These are phyloP conservation scores for Cryptoprocta ferox DNA, from an alignment of 2,797 vertebrate species.

Conservation along the genomic window DNA sequence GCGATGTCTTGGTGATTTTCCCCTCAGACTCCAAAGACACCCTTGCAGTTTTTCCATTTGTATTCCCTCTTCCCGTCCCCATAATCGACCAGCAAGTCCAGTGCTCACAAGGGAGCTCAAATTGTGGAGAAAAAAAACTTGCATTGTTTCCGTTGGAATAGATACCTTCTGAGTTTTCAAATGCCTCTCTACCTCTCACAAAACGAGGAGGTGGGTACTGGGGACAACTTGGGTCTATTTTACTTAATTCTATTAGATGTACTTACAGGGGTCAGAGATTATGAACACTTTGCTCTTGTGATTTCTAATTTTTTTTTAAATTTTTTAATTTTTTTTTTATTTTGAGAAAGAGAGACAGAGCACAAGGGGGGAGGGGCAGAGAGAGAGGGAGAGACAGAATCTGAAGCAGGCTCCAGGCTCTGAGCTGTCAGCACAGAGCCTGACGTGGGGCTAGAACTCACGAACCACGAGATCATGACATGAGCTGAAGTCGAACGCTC, in stretches of 20 bases:
- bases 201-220: neutral
- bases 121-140: neutral
- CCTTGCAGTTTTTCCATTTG: neutral
- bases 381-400: no score
- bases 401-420: no score
- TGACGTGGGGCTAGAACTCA: no score
- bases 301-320: neutral
- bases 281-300: conserved; percentile 6
- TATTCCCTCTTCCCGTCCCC: neutral
- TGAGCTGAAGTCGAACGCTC: no score
- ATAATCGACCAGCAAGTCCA: neutral
- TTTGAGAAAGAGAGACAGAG: no score
- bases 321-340: no score
- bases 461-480: no score
- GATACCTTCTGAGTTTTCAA: neutral
- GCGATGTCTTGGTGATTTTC: neutral
- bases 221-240: neutral
- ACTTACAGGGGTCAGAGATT: neutral
- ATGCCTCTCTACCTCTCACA: neutral
- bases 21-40: neutral
- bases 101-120: neutral
- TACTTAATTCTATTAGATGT: conserved; percentile 51
- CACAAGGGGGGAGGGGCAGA: no score
- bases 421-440: no score
- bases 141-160: neutral